Evolutionary conservation across 1,140 invertebrate genomes (phyloP).

Genomic region (Nephotettix cincticeps): DNA sequence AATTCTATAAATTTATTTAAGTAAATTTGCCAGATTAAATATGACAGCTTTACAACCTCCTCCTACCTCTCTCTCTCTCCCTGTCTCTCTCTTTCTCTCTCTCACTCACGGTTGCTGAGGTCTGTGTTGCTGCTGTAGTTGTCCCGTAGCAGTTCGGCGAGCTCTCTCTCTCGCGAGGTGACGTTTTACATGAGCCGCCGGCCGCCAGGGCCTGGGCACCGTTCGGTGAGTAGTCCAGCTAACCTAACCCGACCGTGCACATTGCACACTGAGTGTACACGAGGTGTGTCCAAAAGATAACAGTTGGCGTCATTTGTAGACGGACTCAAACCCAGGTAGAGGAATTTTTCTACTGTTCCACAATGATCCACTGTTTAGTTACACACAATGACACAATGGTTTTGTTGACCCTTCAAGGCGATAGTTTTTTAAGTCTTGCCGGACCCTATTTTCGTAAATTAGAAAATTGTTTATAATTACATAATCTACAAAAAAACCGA

Average conservation of each 20-base stretch:
- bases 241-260: background rate
- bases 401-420: background rate
- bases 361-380: background rate
- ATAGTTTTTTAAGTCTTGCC: background rate
- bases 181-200: slow-evolving; percentile 54
- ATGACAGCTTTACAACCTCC: too few relatives aligned
- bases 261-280: too few relatives aligned
- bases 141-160: slow-evolving; percentile 62
- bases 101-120: background rate
- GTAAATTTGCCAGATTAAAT: too few relatives aligned
- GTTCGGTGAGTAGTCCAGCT: background rate
- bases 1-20: too few relatives aligned
- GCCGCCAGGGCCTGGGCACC: slow-evolving; percentile 42
- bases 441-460: too few relatives aligned
- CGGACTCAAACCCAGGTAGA: background rate
- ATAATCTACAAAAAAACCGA: too few relatives aligned
- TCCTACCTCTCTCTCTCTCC: too few relatives aligned
- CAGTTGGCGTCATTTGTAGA: too few relatives aligned
- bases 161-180: slow-evolving; percentile 61
- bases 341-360: background rate
- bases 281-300: too few relatives aligned
- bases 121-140: slow-evolving; percentile 47
- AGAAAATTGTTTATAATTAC: too few relatives aligned
- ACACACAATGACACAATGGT: background rate
- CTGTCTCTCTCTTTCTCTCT: too few relatives aligned